Percentiles rank a stretch among this genome's conserved stretches.
These are phyloP conservation scores for Temnothorax ravouxi DNA, from an alignment of 2,888 invertebrate genomes.

Conservation along the genomic window DNA sequence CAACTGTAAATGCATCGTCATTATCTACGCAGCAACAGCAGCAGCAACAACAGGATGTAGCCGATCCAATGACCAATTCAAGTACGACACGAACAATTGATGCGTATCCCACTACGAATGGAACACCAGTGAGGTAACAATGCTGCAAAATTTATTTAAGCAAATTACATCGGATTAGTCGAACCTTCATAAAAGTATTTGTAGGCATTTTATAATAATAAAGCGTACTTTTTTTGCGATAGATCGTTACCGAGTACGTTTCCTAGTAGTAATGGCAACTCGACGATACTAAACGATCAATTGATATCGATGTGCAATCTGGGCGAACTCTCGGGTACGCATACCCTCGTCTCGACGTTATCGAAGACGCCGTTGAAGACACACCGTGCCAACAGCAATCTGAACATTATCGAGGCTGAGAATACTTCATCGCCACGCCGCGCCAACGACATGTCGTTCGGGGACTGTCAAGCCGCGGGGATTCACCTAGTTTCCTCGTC, in stretches of 20 bases:
- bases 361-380: constrained; percentile 79
- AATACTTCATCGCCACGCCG: constrained; percentile 58
- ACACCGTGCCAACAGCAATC: constrained; percentile 58
- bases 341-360: constrained; percentile 76
- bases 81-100: constrained; percentile 74
- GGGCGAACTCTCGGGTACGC: constrained; percentile 76
- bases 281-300: constrained; percentile 68
- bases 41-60: constrained; percentile 68
- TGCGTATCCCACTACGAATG: constrained; percentile 53
- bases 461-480: constrained; percentile 72
- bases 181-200: background rate
- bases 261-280: constrained; percentile 58
- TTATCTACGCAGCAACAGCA: constrained; percentile 67
- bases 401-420: constrained; percentile 63
- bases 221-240: constrained; percentile 1
- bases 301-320: constrained; percentile 78
- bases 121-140: constrained; percentile 76
- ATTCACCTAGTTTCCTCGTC: constrained; percentile 75
- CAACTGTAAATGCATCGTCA: constrained; percentile 70
- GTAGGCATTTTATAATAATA: background rate
- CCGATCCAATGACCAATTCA: constrained; percentile 72
- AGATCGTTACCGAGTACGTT: constrained; percentile 75
- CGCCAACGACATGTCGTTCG: constrained; percentile 71
- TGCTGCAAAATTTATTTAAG: background rate
- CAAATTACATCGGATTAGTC: background rate